A percentile compares a stretch with the other conserved stretches of the same genome.
Evolutionary conservation across 2,797 vertebrate genomes (phyloP).

Genomic region (Labroides dimidiatus): DNA sequence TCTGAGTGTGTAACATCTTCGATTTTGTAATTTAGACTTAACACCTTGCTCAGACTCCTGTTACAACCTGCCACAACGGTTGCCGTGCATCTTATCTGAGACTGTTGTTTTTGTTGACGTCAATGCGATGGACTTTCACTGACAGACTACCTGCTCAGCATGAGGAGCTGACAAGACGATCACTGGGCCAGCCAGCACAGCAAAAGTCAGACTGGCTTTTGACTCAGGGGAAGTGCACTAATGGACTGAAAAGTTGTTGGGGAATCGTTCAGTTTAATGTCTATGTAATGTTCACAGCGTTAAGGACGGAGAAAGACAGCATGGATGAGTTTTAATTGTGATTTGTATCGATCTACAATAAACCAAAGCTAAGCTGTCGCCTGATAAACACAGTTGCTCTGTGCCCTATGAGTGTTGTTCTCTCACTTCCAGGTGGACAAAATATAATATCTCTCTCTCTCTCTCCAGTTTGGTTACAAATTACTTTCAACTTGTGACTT

Average conservation of each 20-base stretch:
- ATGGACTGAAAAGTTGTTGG: too few relatives aligned
- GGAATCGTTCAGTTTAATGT: too few relatives aligned
- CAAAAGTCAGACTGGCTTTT: rapidly evolving
- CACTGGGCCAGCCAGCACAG: neutral
- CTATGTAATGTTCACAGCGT: too few relatives aligned
- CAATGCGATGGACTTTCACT: neutral
- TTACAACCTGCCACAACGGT: neutral
- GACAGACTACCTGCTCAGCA: slow-evolving; percentile 8
- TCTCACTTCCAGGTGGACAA: neutral
- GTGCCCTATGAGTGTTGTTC: neutral
- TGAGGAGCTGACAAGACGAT: slow-evolving; percentile 10
- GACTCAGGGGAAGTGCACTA: neutral
- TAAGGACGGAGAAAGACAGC: too few relatives aligned
- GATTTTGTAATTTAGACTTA: neutral
- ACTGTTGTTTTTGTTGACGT: slow-evolving; percentile 8
- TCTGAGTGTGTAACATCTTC: neutral
- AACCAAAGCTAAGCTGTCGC: too few relatives aligned
- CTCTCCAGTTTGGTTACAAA: neutral
- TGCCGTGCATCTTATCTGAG: neutral
- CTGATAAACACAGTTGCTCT: too few relatives aligned
- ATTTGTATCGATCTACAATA: too few relatives aligned
- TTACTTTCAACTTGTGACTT: neutral
- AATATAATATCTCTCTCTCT: too few relatives aligned
- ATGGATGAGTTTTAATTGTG: too few relatives aligned
- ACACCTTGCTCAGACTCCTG: neutral